A percentile compares a stretch with the other conserved stretches of the same genome.
Conservation (phyloP, 2,888 invertebrate species). For the Melanotus villosus region DNA sequence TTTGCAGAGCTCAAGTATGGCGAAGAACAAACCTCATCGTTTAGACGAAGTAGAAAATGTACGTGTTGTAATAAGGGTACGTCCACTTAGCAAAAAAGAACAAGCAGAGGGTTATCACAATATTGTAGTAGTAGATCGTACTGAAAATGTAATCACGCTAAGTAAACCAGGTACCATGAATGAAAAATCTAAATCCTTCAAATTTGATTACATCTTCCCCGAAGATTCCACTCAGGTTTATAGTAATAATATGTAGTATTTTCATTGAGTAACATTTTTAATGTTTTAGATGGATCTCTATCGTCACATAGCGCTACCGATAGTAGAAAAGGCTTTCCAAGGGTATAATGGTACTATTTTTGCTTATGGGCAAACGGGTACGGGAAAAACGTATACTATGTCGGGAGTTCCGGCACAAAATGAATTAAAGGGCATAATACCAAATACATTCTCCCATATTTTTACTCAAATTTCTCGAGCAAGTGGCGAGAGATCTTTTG, state of each 20-base stretch:
- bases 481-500: slow-evolving; percentile 80
- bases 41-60: slow-evolving; percentile 83
- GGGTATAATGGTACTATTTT: slow-evolving; percentile 97
- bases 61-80: slow-evolving; percentile 93
- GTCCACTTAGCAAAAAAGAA: slow-evolving; percentile 93
- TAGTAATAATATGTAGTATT: neutral
- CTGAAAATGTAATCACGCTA: slow-evolving; percentile 84
- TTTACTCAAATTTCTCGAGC: slow-evolving; percentile 98
- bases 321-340: slow-evolving; percentile 95
- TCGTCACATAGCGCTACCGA: slow-evolving; percentile 95
- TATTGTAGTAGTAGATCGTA: slow-evolving; percentile 83
- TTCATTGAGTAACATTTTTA: neutral
- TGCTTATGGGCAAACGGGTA: slow-evolving; percentile 94
- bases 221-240: slow-evolving; percentile 85
- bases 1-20: slow-evolving; percentile 33
- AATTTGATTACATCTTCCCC: slow-evolving; percentile 96
- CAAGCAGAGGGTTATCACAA: slow-evolving; percentile 78
- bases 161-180: slow-evolving; percentile 77
- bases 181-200: slow-evolving; percentile 88
- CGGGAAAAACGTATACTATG: slow-evolving; percentile 99
- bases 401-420: slow-evolving; percentile 90
- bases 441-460: slow-evolving; percentile 98
- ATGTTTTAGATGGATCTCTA: slow-evolving; percentile 88
- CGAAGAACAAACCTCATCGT: slow-evolving; percentile 43
- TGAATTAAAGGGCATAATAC: slow-evolving; percentile 95